Evolutionary conservation across 30 jellyfish, hydroid and myxozoan species (phyloP).

Genomic region (Sanderia malayensis): DNA sequence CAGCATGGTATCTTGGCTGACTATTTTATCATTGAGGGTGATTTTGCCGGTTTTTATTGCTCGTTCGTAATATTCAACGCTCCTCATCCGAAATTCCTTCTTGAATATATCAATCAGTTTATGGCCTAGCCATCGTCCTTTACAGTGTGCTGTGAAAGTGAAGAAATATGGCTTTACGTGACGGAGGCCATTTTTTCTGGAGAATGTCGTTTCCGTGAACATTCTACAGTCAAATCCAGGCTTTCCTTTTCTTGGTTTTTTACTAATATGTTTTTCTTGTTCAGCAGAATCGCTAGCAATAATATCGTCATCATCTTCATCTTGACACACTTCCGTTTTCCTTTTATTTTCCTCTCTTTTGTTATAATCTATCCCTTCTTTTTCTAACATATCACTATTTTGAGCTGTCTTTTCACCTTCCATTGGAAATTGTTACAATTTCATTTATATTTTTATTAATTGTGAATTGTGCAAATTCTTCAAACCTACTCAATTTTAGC

Average conservation of each 20-base stretch:
- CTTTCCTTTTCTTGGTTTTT: constrained; percentile 19
- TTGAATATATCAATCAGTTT: constrained; percentile 64
- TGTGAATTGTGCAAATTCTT: too few species aligned
- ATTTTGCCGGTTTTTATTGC: constrained; percentile 84
- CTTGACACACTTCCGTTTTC: neutral
- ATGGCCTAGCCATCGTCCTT: constrained; percentile 88
- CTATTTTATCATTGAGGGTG: constrained; percentile 72
- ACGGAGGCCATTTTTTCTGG: constrained; percentile 65
- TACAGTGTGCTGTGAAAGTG: constrained; percentile 83
- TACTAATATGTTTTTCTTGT: neutral
- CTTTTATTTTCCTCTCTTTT: neutral
- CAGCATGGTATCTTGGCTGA: constrained; percentile 39
- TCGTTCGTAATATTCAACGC: constrained; percentile 70
- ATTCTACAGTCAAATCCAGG: constrained; percentile 83
- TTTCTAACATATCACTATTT: too few species aligned
- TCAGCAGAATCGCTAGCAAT: neutral
- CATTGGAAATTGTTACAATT: too few species aligned
- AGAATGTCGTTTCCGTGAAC: constrained; percentile 76
- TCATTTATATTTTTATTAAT: too few species aligned
- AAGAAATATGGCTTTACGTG: constrained; percentile 76
- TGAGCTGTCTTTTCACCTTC: too few species aligned
- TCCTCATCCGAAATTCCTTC: constrained; percentile 88
- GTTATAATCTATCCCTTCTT: too few species aligned
- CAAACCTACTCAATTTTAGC: too few species aligned
- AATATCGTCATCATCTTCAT: neutral